Evolutionary conservation across 1,140 invertebrate species (phyloP).

Genomic region (Lordiphosa collinella): DNA sequence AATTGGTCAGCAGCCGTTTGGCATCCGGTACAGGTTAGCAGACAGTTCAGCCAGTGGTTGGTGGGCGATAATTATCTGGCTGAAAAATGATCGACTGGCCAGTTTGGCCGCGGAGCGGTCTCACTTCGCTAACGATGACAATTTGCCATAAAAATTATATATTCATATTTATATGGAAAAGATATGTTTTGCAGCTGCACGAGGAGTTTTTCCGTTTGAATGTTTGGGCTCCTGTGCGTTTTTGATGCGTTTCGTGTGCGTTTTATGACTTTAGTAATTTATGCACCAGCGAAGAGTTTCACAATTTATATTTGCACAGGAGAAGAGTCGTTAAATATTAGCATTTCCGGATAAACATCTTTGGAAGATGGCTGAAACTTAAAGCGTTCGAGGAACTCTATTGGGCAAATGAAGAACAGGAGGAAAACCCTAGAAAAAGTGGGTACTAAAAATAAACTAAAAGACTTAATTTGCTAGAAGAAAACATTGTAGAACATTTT

Average conservation of each 20-base stretch:
- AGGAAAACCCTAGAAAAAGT: too few species aligned
- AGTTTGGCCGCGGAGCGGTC: constrained; percentile 32
- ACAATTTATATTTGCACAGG: constrained; percentile 8
- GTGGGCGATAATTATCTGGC: constrained; percentile 70
- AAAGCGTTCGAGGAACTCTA: too few species aligned
- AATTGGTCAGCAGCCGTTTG: constrained; percentile 47
- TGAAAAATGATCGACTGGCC: constrained; percentile 67
- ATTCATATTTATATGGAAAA: constrained; percentile 1
- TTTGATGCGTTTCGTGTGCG: constrained; percentile 38
- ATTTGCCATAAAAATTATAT: constrained; percentile 44
- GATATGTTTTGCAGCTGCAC: constrained; percentile 48
- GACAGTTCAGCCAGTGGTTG: constrained; percentile 38
- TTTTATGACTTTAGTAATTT: constrained; percentile 38
- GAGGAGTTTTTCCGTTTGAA: not conserved
- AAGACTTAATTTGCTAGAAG: too few species aligned
- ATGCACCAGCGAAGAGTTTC: constrained; percentile 21
- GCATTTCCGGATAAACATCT: constrained; percentile 1
- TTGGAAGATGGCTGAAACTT: too few species aligned
- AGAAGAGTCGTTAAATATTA: constrained; percentile 2
- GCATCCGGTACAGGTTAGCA: constrained; percentile 35
- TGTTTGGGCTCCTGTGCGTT: constrained; percentile 24
- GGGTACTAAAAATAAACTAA: too few species aligned
- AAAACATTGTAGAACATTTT: too few species aligned
- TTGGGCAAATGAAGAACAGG: too few species aligned
- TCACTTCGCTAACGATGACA: constrained; percentile 61